Percentiles rank a stretch among this genome's conserved stretches.
Evolutionary conservation across 2,113 vertebrate species (phyloP).

Genomic region (Aleadryas rufinucha): DNA sequence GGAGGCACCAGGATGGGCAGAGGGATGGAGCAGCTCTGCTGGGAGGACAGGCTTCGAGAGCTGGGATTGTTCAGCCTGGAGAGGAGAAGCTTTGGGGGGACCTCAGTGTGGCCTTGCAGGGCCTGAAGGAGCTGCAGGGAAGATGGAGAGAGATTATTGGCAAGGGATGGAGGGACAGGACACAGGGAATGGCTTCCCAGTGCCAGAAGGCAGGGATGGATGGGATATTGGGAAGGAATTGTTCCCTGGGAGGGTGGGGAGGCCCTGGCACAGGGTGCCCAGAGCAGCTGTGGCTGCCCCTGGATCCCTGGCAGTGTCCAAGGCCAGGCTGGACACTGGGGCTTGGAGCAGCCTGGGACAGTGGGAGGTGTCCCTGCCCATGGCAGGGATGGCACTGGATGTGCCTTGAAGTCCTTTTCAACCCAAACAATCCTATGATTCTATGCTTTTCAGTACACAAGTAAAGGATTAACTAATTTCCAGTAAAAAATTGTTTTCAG

Average conservation of each 20-base stretch:
- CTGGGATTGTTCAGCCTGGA: neutral
- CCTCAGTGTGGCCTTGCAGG: neutral
- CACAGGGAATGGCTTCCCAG: neutral
- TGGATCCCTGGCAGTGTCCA: neutral
- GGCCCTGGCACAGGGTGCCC: neutral
- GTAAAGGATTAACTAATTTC: neutral
- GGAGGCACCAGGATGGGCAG: neutral
- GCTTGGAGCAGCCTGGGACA: neutral
- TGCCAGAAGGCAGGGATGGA: neutral
- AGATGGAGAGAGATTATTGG: neutral
- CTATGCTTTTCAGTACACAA: neutral
- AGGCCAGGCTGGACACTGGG: neutral
- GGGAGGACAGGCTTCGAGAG: neutral
- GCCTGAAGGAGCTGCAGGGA: neutral
- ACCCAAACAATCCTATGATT: neutral
- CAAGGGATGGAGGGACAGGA: neutral
- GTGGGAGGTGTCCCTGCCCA: neutral
- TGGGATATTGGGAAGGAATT: neutral
- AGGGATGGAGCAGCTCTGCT: neutral
- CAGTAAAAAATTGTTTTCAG: neutral
- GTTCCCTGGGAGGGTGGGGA: neutral
- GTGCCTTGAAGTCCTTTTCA: fast-evolving
- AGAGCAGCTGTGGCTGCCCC: neutral
- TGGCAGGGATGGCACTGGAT: fast-evolving
- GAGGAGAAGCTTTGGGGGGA: neutral